Conservation (phyloP, 2,113 vertebrate genomes). For the Clarias magur region DNA sequence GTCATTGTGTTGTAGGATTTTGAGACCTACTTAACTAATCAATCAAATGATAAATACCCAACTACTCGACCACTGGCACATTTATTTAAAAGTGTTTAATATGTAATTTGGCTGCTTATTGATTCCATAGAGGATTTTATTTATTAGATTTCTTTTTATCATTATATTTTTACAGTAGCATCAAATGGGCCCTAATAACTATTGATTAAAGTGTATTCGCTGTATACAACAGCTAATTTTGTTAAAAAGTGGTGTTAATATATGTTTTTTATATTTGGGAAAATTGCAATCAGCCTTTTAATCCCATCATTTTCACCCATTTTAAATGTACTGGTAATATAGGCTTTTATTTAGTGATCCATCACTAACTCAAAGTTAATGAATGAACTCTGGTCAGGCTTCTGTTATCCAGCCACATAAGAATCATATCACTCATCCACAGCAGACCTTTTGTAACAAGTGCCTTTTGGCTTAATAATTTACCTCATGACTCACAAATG, state of each 20-base stretch:
- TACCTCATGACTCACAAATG: background rate
- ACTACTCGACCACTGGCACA: background rate
- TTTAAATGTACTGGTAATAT: background rate
- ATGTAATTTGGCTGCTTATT: background rate
- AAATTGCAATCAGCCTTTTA: background rate
- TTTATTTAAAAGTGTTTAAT: background rate
- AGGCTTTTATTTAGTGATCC: background rate
- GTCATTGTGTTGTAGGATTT: background rate
- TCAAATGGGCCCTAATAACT: no score
- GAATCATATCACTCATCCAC: background rate
- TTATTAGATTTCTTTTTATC: background rate
- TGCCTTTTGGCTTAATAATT: slow-evolving; percentile 5
- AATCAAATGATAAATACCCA: background rate
- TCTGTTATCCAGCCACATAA: background rate
- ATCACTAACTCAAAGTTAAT: background rate
- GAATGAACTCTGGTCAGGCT: background rate
- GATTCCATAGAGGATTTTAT: background rate
- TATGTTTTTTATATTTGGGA: background rate
- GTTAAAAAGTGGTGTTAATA: background rate
- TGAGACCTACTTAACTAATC: background rate
- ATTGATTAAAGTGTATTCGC: background rate
- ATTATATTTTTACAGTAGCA: background rate
- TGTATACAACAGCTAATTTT: background rate
- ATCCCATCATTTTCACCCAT: background rate
- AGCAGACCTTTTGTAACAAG: background rate